Evolutionary conservation across 2,888 invertebrate species (phyloP).

Genomic region (Nesidiocoris tenuis): DNA sequence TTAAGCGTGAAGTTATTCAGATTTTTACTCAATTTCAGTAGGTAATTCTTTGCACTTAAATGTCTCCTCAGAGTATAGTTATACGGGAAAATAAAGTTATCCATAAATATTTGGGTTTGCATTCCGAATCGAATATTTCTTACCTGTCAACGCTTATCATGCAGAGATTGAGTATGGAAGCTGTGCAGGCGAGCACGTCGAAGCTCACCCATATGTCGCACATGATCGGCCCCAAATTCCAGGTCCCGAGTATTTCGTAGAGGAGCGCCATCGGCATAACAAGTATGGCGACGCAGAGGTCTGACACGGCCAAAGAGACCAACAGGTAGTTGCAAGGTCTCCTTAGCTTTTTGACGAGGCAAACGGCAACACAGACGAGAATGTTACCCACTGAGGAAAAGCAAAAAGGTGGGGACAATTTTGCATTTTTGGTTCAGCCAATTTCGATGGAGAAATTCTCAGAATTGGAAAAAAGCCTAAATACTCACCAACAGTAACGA

Average conservation of each 20-base stretch:
- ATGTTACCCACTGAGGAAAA: slow-evolving; percentile 68
- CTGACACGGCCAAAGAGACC: slow-evolving; percentile 93
- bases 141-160: slow-evolving; percentile 90
- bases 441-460: too few species aligned
- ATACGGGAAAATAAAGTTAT: too few species aligned
- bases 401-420: too few species aligned
- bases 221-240: slow-evolving; percentile 88
- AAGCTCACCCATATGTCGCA: slow-evolving; percentile 97
- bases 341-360: slow-evolving; percentile 86
- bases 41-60: too few species aligned
- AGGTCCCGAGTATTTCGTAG: slow-evolving; percentile 87
- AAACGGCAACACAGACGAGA: slow-evolving; percentile 92
- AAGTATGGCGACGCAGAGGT: slow-evolving; percentile 89
- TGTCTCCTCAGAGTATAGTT: too few species aligned
- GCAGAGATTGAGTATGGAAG: slow-evolving; percentile 96
- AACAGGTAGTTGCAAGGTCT: slow-evolving; percentile 88
- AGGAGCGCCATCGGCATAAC: slow-evolving; percentile 98
- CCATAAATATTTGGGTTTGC: too few species aligned
- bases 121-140: too few species aligned
- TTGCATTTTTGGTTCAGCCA: too few species aligned
- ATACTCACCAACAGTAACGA: slow-evolving; percentile 62
- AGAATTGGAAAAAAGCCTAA: too few species aligned
- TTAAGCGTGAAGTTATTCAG: too few species aligned
- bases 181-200: slow-evolving; percentile 95
- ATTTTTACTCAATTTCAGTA: too few species aligned